These are phyloP conservation scores for Aleiodes testaceus DNA, from an alignment of 2,888 invertebrate genomes.

Conservation along the genomic window DNA sequence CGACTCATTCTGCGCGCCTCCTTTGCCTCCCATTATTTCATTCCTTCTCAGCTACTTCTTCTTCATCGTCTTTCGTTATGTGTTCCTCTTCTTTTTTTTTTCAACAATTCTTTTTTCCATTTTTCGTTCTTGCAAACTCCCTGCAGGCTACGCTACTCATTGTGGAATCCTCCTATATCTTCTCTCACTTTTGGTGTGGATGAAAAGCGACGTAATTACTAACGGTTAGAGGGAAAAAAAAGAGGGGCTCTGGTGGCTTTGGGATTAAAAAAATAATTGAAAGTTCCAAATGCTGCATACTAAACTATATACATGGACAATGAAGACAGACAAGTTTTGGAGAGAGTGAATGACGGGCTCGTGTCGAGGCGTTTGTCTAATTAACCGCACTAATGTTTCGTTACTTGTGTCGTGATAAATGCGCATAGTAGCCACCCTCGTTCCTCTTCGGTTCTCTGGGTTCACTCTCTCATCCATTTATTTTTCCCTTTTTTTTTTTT, in stretches of 20 bases:
- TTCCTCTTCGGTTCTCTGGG: not conserved
- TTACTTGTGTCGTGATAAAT: conserved; percentile 52
- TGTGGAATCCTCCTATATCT: not conserved
- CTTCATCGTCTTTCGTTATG: conserved; percentile 27
- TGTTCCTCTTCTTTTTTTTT: not conserved
- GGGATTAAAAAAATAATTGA: conserved; percentile 7
- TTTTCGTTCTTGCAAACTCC: conserved; percentile 1
- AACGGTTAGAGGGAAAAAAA: conserved; percentile 37
- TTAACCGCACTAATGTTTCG: conserved; percentile 54
- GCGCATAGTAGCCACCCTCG: conserved; percentile 38
- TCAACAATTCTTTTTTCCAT: not conserved
- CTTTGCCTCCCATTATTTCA: conserved; percentile 44
- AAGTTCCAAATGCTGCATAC: conserved; percentile 3
- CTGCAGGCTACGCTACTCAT: too few relatives aligned
- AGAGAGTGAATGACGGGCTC: conserved; percentile 19
- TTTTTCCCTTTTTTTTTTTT: conserved; percentile 18
- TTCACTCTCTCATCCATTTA: conserved; percentile 1
- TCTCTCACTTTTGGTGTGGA: conserved; percentile 33
- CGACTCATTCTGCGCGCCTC: conserved; percentile 43
- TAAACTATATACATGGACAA: conserved; percentile 2
- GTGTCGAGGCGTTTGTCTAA: conserved; percentile 51
- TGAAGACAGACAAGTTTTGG: conserved; percentile 13
- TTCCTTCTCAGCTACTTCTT: conserved; percentile 45
- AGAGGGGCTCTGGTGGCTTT: conserved; percentile 8
- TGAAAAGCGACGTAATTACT: conserved; percentile 51